Percentiles rank a stretch among this genome's conserved stretches.
Evolutionary conservation across 1,140 invertebrate genomes (phyloP).

Genomic region (Dendroctonus valens): DNA sequence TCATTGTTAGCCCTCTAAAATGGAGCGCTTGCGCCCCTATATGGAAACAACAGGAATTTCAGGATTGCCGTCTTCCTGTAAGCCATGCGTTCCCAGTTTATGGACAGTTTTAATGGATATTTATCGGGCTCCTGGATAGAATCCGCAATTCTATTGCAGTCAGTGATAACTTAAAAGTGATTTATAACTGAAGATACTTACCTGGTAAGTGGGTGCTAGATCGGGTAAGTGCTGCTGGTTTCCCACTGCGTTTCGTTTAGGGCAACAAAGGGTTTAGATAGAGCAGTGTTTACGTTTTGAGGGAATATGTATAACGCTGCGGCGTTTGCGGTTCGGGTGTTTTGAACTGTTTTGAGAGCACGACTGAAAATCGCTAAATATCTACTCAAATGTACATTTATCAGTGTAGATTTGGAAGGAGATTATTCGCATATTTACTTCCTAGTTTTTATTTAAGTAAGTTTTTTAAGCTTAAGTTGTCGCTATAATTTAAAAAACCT

Average conservation of each 20-base stretch:
- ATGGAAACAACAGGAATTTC: slow-evolving; percentile 3
- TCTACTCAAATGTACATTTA: too few species aligned
- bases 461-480: too few species aligned
- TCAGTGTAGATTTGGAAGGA: too few species aligned
- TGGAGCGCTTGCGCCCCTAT: slow-evolving; percentile 8
- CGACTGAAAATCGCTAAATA: too few species aligned
- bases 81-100: slow-evolving; percentile 15
- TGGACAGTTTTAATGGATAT: slow-evolving; percentile 17
- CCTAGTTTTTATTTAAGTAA: too few species aligned
- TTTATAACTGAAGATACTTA: background rate
- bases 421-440: too few species aligned
- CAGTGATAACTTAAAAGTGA: slow-evolving; percentile 6
- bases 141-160: background rate
- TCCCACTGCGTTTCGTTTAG: background rate
- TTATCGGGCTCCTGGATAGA: slow-evolving; percentile 10
- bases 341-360: too few species aligned
- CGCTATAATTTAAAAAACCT: too few species aligned
- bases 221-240: background rate
- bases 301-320: background rate
- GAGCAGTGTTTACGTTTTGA: background rate
- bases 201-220: background rate
- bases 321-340: too few species aligned
- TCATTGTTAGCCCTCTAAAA: slow-evolving; percentile 5
- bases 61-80: slow-evolving; percentile 10
- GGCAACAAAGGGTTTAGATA: background rate